Evolutionary conservation across 2,888 invertebrate genomes (phyloP).

Genomic region (Dolichomitus sp.): DNA sequence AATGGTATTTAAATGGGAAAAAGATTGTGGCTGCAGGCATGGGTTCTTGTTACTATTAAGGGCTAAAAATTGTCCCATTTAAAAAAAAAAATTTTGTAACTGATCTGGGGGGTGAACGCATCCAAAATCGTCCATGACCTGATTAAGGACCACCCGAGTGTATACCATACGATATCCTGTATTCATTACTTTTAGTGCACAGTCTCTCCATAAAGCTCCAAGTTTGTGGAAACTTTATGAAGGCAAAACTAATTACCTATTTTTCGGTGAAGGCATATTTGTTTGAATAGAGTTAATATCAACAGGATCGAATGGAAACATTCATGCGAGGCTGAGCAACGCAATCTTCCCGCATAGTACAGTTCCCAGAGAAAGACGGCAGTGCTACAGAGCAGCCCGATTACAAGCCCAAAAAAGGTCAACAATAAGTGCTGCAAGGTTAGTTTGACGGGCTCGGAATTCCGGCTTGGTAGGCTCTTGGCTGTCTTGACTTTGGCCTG

Average conservation of each 20-base stretch:
- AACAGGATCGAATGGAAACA: constrained; percentile 12
- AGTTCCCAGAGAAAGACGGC: constrained; percentile 71
- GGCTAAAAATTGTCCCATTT: no score
- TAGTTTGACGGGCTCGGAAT: constrained; percentile 62
- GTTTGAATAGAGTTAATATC: not conserved
- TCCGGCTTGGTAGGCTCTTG: constrained; percentile 30
- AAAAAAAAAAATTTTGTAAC: no score
- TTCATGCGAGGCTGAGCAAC: not conserved
- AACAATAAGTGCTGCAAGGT: constrained; percentile 72
- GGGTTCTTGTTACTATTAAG: no score
- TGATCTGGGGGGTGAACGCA: no score
- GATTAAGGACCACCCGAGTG: no score
- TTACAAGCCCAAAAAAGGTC: constrained; percentile 69
- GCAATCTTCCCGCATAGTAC: constrained; percentile 39
- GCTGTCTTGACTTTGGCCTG: constrained; percentile 32
- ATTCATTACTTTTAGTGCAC: not conserved
- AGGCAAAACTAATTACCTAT: constrained; percentile 2
- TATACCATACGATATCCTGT: not conserved
- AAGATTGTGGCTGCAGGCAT: no score
- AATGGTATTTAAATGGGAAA: no score
- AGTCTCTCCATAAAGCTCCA: not conserved
- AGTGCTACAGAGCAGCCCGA: constrained; percentile 63
- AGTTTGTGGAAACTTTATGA: not conserved
- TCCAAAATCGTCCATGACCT: no score
- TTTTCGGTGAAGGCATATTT: not conserved